A percentile compares a stretch with the other conserved stretches of the same genome.
Evolutionary conservation across 2,113 vertebrate species (phyloP).

Genomic region (Gasterosteus aculeatus): DNA sequence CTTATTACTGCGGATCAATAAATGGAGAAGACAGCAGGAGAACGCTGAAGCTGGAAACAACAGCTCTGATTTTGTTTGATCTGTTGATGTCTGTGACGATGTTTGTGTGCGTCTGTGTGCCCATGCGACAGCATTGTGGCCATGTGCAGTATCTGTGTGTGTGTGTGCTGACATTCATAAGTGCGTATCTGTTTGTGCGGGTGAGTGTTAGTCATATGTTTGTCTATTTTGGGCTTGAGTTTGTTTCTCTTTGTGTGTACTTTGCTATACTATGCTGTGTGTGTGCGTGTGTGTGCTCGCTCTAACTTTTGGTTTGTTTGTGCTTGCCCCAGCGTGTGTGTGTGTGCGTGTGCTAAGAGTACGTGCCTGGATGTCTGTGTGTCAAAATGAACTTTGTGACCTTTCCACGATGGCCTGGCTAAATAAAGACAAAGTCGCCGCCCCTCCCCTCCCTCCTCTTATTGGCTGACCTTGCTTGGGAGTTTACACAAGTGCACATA

Average conservation of each 20-base stretch:
- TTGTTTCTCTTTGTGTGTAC: slow-evolving; percentile 44
- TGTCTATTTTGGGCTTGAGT: slow-evolving; percentile 51
- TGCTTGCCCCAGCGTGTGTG: slow-evolving; percentile 8
- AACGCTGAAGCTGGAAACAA: slow-evolving; percentile 13
- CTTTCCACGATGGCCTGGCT: slow-evolving; percentile 52
- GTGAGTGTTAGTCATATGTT: slow-evolving; percentile 48
- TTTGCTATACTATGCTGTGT: not conserved
- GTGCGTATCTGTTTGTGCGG: slow-evolving; percentile 20
- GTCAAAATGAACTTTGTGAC: slow-evolving; percentile 46
- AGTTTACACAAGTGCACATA: slow-evolving; percentile 27
- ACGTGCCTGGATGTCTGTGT: slow-evolving; percentile 29
- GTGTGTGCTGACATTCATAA: slow-evolving; percentile 9
- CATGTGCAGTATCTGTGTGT: not conserved
- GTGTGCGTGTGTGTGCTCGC: slow-evolving; percentile 18
- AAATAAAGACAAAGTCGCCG: slow-evolving; percentile 56
- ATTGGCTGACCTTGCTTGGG: slow-evolving; percentile 36
- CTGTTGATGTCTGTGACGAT: not conserved
- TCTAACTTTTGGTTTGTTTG: slow-evolving; percentile 20
- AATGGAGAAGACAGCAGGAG: slow-evolving; percentile 6
- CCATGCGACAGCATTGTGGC: not conserved
- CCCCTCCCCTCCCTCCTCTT: slow-evolving; percentile 14
- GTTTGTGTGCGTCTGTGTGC: not conserved
- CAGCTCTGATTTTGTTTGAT: not conserved
- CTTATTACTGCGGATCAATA: slow-evolving; percentile 34
- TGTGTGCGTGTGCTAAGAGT: not conserved